phyloP scores from a whole-genome alignment of 2,888 invertebrate species.

The Cylloceria caligata region DNA sequence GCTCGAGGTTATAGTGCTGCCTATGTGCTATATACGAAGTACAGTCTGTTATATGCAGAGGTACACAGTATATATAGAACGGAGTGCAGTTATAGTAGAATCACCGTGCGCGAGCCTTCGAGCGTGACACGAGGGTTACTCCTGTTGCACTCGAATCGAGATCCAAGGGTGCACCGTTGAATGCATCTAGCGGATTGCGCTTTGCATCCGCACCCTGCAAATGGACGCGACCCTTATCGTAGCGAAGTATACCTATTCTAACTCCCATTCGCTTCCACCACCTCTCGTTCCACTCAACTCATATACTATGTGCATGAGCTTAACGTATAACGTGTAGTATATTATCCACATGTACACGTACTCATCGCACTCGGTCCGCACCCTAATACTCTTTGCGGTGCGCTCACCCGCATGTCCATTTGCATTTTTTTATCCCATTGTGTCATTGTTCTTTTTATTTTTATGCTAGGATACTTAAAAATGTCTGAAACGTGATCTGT shows the following conservation, averaged over 20 bases:
- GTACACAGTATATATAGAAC: constrained; percentile 22
- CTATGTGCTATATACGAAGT: constrained; percentile 2
- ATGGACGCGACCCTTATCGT: constrained; percentile 68
- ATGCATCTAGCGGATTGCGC: constrained; percentile 51
- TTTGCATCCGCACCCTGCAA: constrained; percentile 58
- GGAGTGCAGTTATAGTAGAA: constrained; percentile 47
- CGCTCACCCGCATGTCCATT: constrained; percentile 46
- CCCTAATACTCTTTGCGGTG: constrained; percentile 30
- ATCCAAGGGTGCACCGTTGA: constrained; percentile 71
- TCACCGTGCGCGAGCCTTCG: constrained; percentile 66
- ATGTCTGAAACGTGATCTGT: no score
- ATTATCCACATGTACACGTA: constrained; percentile 49
- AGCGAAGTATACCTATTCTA: constrained; percentile 23
- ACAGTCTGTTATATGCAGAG: constrained; percentile 7
- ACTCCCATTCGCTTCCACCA: constrained; percentile 30
- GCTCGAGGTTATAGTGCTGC: constrained; percentile 16
- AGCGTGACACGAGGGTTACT: constrained; percentile 67
- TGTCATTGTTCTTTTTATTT: neutral
- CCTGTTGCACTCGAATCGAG: constrained; percentile 66
- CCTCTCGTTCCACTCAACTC: constrained; percentile 28
- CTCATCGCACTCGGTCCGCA: constrained; percentile 59
- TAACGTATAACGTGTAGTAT: neutral
- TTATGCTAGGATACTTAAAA: no score
- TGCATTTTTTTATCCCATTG: constrained; percentile 22
- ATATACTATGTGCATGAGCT: constrained; percentile 20